Base-by-base conservation (phyloP, 2,888 invertebrate genomes). In the Parascotia fuliginaria region DNA sequence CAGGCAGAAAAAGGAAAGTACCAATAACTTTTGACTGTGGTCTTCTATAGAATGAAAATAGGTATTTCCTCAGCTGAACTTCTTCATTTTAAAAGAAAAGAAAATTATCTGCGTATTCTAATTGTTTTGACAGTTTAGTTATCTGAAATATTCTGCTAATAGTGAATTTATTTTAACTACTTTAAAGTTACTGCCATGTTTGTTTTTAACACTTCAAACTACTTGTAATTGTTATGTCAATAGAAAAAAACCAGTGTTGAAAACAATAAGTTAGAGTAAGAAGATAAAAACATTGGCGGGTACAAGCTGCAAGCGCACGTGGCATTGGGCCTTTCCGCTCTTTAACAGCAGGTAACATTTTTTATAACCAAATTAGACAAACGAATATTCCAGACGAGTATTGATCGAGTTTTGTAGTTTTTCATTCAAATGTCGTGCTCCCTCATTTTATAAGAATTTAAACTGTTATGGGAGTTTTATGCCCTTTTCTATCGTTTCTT, bases 301-400 rank as follows among this genome's bases (percentile, higher is more conserved):
- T 55, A 71, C 85, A 88, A 87, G 87, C 86, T 86, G 88, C 85
- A 33, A 66, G 64, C 89, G 91, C 91, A 91, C 91, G 91, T 91
- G 91, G 91, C 91, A 92, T 76, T 70, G 78, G 79, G 68, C 80
- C 88, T 88, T 89, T 86, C 91, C 89, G 90, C 86, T 85, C 81
- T 82, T 83, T 79, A 79, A 74, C 73, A 69, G 86, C 91, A 92
- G 91, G 91, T 92, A 92, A 79, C 65, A 67, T 83, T 87, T 91
- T 90, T 89, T 89, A 80, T 70, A 49, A 55, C 48, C 63, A 75
- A 81, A 83, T 81, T 81, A 79, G 73, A 77, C 79, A 75, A 69
- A 77, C 72, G 86, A 85, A 86, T 83, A 83, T 85, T 85, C 85
- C 75, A 77, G 79, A 64, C 74, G 71, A 61, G 70, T 75, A 79